Conservation (phyloP, 2,888 invertebrate species). For the Ormia ochracea region DNA sequence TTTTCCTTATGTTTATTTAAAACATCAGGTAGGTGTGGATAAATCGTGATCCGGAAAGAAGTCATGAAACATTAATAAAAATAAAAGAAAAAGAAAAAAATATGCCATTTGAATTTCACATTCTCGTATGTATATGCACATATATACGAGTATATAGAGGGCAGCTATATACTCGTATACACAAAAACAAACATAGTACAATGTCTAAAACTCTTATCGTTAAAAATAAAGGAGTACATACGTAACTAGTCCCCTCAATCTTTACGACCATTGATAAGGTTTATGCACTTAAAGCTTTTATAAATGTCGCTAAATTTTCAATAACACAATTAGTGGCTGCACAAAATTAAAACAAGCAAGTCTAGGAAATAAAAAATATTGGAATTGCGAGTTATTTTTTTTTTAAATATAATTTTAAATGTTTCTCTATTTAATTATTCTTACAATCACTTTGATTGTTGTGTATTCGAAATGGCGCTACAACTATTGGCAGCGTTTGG, state of each 20-base stretch:
- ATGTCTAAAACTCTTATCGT: too few species aligned
- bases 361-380: neutral
- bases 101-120: too few species aligned
- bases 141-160: too few species aligned
- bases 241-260: neutral
- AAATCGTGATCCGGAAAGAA: too few species aligned
- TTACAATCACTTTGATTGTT: conserved; percentile 58
- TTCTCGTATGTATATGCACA: too few species aligned
- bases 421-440: conserved; percentile 58
- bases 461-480: conserved; percentile 69
- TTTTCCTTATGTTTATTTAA: too few species aligned
- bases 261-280: neutral
- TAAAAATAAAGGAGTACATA: neutral
- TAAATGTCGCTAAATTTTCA: conserved; percentile 11
- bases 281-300: neutral
- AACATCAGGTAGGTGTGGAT: too few species aligned
- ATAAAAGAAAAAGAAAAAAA: too few species aligned
- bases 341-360: neutral
- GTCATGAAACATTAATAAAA: too few species aligned
- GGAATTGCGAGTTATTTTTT: neutral
- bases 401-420: conserved; percentile 4
- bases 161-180: too few species aligned
- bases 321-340: conserved; percentile 18
- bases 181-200: too few species aligned
- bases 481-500: conserved; percentile 79